Evolutionary conservation across 64 coral and sea anemone species (phyloP), one percentile per base, ranked within the genome.

Genomic region (Catalaphyllia jardinei): DNA sequence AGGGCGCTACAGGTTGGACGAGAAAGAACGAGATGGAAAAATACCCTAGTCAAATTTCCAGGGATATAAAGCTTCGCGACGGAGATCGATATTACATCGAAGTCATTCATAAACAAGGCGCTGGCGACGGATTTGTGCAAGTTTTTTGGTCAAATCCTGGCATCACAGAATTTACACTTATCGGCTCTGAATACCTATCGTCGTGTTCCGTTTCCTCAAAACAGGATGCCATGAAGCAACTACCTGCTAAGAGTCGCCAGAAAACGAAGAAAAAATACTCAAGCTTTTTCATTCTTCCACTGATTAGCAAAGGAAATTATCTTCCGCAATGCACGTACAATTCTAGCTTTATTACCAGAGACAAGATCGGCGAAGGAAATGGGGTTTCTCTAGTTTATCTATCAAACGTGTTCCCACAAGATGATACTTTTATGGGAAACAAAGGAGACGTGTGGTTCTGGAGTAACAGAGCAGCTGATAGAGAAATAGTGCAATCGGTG

Each of bases 81-180:
- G 92, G 46, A 12, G 79, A 83, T 38, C 76, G 77, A 13, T 94
- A 94, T 60, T 94, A 75, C 69, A 94, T 94, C 8, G 92, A 94
- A 54, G 63, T 83, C 3, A 0, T 94, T n/a, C 92, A 94, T 16
- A 25, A 78, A 10, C 77, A 89, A 46, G 30, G 19, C 18, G 82
- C 60, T 0, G n/a, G 19, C 3, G 31, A 17, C 10, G 64, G 75
- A 2, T 83, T 87, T 76, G 14, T 94, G 14, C 57, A 77, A 74
- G 87, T 94, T 22, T 55, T 28, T 27, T 94, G 78, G 92, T 64
- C 77, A 75, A 46, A 61, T 6, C 79, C 79, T 19, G 17, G 4
- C 0, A n/a, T 38, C 2, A 55, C 27, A 24, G 73, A 79, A 10
- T 89, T 94, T 20, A 27, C 27, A 4, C 42, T 54, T 18, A 65